Evolutionary conservation across 2,888 invertebrate species (phyloP).

Genomic region (Cosmorhoe ocellata): DNA sequence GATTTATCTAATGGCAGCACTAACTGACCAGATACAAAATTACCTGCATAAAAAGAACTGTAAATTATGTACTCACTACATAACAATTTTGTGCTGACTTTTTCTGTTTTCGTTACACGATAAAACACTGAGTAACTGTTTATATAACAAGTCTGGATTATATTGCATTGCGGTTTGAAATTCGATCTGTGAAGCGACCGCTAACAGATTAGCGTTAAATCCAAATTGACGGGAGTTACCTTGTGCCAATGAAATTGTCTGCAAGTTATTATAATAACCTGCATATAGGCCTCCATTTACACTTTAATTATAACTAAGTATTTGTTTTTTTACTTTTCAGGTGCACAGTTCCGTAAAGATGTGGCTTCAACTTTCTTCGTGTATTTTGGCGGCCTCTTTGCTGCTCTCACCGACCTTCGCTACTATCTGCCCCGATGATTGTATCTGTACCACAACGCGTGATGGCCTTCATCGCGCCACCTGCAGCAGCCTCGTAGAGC

Average conservation of each 20-base stretch:
- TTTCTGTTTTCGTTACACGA: slow-evolving; percentile 28
- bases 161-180: slow-evolving; percentile 49
- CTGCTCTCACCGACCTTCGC: slow-evolving; percentile 57
- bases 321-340: slow-evolving; percentile 59
- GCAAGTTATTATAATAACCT: not conserved
- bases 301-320: slow-evolving; percentile 14
- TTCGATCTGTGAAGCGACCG: slow-evolving; percentile 42
- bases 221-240: slow-evolving; percentile 39
- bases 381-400: slow-evolving; percentile 57
- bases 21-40: slow-evolving; percentile 25
- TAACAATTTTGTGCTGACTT: slow-evolving; percentile 12
- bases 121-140: slow-evolving; percentile 30
- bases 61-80: not conserved
- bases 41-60: slow-evolving; percentile 4
- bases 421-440: slow-evolving; percentile 77
- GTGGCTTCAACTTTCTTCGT: slow-evolving; percentile 57
- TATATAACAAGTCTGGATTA: slow-evolving; percentile 37
- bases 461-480: slow-evolving; percentile 86
- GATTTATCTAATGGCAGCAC: slow-evolving; percentile 52
- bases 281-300: too few species aligned
- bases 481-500: slow-evolving; percentile 87
- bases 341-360: slow-evolving; percentile 62
- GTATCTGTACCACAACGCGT: slow-evolving; percentile 84
- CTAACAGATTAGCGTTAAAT: slow-evolving; percentile 48
- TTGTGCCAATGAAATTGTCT: slow-evolving; percentile 33